phyloP scores from a whole-genome alignment of 1,140 invertebrate genomes.

The Monochamus saltuarius region DNA sequence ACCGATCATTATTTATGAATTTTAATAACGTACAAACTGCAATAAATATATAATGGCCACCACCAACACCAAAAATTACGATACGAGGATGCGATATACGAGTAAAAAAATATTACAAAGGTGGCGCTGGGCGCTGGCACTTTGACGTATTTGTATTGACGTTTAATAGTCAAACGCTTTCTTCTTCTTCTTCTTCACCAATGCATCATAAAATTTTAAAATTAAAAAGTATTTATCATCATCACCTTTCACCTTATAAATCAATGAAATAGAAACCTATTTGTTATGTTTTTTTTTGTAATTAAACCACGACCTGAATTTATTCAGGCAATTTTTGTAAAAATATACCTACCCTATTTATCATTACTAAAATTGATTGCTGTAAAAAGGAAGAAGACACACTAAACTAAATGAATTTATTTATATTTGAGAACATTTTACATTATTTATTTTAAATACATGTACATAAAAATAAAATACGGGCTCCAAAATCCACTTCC shows the following conservation, averaged over 20 bases:
- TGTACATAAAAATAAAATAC: conserved; percentile 21
- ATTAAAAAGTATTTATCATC: too few species aligned
- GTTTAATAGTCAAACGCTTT: background rate
- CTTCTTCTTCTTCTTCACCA: background rate
- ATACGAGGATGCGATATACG: too few species aligned
- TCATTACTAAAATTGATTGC: too few species aligned
- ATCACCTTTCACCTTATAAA: too few species aligned
- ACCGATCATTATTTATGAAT: conserved; percentile 41
- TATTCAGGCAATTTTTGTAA: too few species aligned
- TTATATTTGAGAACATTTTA: conserved; percentile 1
- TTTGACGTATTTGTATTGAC: background rate
- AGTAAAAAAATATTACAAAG: background rate
- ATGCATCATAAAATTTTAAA: too few species aligned
- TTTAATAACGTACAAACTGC: background rate
- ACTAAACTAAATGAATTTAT: background rate
- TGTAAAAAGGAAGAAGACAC: too few species aligned
- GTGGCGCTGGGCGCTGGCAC: background rate
- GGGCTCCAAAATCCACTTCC: conserved; percentile 21
- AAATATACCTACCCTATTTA: too few species aligned
- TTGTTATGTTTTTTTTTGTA: too few species aligned
- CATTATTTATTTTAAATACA: conserved; percentile 13
- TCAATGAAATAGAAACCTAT: too few species aligned
- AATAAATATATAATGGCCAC: background rate
- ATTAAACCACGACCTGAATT: too few species aligned
- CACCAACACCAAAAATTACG: background rate